Conservation (phyloP, 2,888 invertebrate species). For the Augochlorella aurata region DNA sequence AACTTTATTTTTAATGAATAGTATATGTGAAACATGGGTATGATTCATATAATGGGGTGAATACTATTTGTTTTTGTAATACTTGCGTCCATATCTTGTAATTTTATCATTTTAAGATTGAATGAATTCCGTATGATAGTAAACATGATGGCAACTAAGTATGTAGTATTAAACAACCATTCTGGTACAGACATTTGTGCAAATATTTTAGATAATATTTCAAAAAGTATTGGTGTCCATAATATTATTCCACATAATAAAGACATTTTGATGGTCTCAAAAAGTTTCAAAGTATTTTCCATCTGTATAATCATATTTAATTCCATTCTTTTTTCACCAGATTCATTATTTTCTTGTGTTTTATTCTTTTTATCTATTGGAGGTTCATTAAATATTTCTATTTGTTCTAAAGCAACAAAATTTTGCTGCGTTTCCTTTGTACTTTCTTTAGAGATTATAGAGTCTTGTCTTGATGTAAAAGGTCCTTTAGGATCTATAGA, state of each 20-base stretch:
- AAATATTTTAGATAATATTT: slow-evolving; percentile 69
- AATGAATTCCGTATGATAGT: slow-evolving; percentile 68
- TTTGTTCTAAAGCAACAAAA: not conserved
- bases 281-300: slow-evolving; percentile 51
- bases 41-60: slow-evolving; percentile 58
- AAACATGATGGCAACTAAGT: slow-evolving; percentile 63
- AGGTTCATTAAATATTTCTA: not conserved
- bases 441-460: not conserved
- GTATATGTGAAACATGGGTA: not conserved
- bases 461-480: not conserved
- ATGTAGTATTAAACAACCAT: slow-evolving; percentile 69
- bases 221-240: slow-evolving; percentile 75
- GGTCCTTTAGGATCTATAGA: not conserved
- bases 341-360: not conserved
- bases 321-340: slow-evolving; percentile 10
- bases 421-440: not conserved
- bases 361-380: not conserved
- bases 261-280: slow-evolving; percentile 61
- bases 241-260: slow-evolving; percentile 67
- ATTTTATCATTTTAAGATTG: slow-evolving; percentile 68
- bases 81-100: slow-evolving; percentile 47
- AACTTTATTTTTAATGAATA: not conserved
- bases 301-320: slow-evolving; percentile 48
- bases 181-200: slow-evolving; percentile 62
- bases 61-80: slow-evolving; percentile 66